Conservation (phyloP, 2,888 invertebrate species). For the Rhingia rostrata region DNA sequence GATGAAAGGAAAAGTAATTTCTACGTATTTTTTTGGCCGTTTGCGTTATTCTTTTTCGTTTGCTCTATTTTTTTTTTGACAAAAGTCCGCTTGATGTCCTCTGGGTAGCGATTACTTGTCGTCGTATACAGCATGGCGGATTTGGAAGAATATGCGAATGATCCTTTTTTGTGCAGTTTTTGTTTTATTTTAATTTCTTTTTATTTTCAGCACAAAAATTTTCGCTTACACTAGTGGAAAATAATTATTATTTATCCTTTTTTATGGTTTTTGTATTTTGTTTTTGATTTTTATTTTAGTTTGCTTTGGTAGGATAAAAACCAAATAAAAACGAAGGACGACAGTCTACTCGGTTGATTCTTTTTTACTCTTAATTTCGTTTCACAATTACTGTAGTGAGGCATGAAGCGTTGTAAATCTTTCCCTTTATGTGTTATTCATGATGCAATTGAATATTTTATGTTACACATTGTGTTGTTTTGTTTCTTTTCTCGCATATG, state of each 20-base stretch:
- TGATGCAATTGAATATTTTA: conserved; percentile 70
- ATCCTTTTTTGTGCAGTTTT: conserved; percentile 21
- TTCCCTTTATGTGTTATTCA: conserved; percentile 69
- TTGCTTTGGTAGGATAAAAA: neutral
- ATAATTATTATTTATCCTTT: conserved; percentile 15
- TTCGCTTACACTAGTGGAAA: conserved; percentile 29
- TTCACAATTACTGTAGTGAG: conserved; percentile 56
- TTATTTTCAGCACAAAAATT: neutral
- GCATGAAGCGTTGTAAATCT: conserved; percentile 55
- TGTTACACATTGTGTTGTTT: conserved; percentile 50
- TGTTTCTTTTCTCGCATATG: neutral
- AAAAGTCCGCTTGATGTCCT: conserved; percentile 44
- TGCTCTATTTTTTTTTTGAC: conserved; percentile 14
- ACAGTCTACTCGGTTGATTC: conserved; percentile 3
- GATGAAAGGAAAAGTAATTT: conserved; percentile 60
- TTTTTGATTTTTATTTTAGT: conserved; percentile 22
- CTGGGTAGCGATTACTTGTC: conserved; percentile 16
- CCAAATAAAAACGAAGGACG: conserved; percentile 27
- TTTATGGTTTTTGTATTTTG: neutral
- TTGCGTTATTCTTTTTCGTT: conserved; percentile 27
- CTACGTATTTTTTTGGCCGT: conserved; percentile 42
- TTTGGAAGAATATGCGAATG: neutral
- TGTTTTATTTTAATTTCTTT: conserved; percentile 20
- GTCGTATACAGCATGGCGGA: conserved; percentile 11
- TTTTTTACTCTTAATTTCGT: conserved; percentile 53